Evolutionary conservation across 2,797 vertebrate species (phyloP).

Genomic region (Apodemus agrarius): DNA sequence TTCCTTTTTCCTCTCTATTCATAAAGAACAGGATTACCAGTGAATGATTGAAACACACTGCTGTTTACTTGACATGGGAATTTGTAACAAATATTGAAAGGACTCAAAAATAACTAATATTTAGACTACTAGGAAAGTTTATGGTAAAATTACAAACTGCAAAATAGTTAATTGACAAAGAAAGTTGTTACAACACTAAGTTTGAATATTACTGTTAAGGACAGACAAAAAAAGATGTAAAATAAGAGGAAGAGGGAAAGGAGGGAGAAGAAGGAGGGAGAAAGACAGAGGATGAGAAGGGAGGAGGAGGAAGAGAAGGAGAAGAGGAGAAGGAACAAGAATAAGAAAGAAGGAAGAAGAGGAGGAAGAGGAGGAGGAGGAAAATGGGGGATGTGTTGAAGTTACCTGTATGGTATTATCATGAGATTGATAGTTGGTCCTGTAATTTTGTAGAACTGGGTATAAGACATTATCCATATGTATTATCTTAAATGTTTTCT

Average conservation of each 20-base stretch:
- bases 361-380: too few species aligned
- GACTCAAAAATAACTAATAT: slow-evolving; percentile 62
- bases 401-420: neutral
- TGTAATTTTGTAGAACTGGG: neutral
- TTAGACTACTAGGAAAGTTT: slow-evolving; percentile 69
- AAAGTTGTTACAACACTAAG: slow-evolving; percentile 48
- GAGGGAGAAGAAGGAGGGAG: neutral
- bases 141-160: slow-evolving; percentile 49
- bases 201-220: slow-evolving; percentile 48
- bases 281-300: accelerated
- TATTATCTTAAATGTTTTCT: neutral
- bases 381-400: neutral
- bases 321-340: too few species aligned
- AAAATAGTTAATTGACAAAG: slow-evolving; percentile 66
- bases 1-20: slow-evolving; percentile 57
- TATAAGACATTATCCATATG: neutral
- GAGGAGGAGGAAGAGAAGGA: neutral
- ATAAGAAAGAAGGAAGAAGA: too few species aligned
- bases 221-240: neutral
- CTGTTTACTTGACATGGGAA: slow-evolving; percentile 58
- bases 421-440: slow-evolving; percentile 12
- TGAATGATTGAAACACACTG: slow-evolving; percentile 41
- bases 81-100: slow-evolving; percentile 61
- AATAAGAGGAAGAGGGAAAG: neutral
- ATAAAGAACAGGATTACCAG: slow-evolving; percentile 41